Percentiles rank a stretch among this genome's conserved stretches.
Evolutionary conservation across 2,888 invertebrate species (phyloP).

Genomic region (Protodeltote pygarga): DNA sequence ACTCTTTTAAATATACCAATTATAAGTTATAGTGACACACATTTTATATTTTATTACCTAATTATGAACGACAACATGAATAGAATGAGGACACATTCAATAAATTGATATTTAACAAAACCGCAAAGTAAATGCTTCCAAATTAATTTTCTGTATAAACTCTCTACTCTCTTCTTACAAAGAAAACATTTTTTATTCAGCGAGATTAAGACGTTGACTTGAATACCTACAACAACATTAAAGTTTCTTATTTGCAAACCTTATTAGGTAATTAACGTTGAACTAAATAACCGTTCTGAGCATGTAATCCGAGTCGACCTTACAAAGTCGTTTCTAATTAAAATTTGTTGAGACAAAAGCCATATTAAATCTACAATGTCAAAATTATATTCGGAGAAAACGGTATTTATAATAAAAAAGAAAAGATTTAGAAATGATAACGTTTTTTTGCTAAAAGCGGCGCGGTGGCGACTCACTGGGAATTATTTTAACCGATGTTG

Average conservation of each 20-base stretch:
- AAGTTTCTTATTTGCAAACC: slow-evolving; percentile 24
- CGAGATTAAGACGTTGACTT: slow-evolving; percentile 9
- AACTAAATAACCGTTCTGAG: slow-evolving; percentile 27
- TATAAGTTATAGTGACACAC: no score
- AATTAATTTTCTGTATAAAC: background rate
- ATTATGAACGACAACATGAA: no score
- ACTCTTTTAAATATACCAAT: no score
- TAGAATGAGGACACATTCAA: background rate
- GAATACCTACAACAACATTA: slow-evolving; percentile 6
- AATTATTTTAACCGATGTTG: slow-evolving; percentile 27
- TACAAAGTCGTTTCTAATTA: slow-evolving; percentile 48
- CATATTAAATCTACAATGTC: slow-evolving; percentile 50
- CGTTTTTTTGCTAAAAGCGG: slow-evolving; percentile 33
- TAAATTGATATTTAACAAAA: slow-evolving; percentile 1
- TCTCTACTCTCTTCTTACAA: slow-evolving; percentile 4
- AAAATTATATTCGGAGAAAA: slow-evolving; percentile 39
- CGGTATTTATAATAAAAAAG: slow-evolving; percentile 24
- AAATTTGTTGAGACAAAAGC: slow-evolving; percentile 42
- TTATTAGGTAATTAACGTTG: slow-evolving; percentile 33
- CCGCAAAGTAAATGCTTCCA: background rate
- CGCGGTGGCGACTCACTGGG: slow-evolving; percentile 24
- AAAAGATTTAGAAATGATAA: slow-evolving; percentile 43
- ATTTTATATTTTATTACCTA: no score
- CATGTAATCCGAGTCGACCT: slow-evolving; percentile 40
- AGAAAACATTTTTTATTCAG: background rate